phyloP scores from a whole-genome alignment of 2,113 vertebrate species.

The Brachypteracias leptosomus region DNA sequence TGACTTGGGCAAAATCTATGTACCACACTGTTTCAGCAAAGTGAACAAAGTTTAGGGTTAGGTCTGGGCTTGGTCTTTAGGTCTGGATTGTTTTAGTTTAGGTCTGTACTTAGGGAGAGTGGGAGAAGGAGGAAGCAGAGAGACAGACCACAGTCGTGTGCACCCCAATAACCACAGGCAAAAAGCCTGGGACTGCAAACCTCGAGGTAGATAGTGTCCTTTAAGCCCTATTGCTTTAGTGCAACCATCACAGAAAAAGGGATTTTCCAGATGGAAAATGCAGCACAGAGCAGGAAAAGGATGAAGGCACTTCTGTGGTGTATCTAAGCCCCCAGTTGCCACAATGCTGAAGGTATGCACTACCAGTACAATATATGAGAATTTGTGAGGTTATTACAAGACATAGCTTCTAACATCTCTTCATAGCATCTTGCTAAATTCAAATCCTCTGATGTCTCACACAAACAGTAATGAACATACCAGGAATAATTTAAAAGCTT shows the following conservation, averaged over 20 bases:
- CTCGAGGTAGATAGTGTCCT: neutral
- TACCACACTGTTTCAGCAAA: neutral
- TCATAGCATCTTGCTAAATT: neutral
- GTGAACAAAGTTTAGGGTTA: neutral
- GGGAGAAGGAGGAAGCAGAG: neutral
- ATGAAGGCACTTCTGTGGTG: neutral
- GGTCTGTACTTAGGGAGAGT: no score
- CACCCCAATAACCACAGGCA: accelerated
- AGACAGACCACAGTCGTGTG: neutral
- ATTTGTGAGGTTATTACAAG: neutral
- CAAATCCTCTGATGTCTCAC: neutral
- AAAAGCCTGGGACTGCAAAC: neutral
- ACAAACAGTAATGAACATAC: neutral
- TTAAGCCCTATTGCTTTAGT: neutral
- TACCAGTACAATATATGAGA: neutral
- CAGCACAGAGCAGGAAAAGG: neutral
- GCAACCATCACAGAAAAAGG: neutral
- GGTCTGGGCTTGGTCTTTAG: neutral
- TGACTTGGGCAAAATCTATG: neutral
- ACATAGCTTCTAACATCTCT: neutral
- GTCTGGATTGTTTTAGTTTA: neutral
- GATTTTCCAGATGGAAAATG: neutral
- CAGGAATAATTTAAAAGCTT: neutral
- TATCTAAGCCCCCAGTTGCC: neutral
- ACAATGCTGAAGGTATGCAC: neutral